phyloP scores from a whole-genome alignment of 2,888 invertebrate genomes.

The Sympetrum striolatum region DNA sequence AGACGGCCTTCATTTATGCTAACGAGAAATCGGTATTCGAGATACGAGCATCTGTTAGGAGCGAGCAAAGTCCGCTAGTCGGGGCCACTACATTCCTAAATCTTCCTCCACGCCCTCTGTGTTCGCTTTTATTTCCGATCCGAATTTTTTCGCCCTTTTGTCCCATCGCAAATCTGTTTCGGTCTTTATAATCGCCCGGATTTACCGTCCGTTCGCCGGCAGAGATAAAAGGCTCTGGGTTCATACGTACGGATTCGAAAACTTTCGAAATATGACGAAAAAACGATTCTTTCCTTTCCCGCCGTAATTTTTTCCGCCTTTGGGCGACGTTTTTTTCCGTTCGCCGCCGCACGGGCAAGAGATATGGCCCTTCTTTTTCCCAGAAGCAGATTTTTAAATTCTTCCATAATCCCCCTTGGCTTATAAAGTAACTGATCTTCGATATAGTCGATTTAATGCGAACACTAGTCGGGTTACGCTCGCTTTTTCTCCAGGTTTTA shows the following conservation, averaged over 20 bases:
- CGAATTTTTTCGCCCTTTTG: background rate
- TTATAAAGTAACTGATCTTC: background rate
- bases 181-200: conserved; percentile 2
- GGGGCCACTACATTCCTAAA: background rate
- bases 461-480: background rate
- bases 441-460: background rate
- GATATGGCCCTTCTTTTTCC: background rate
- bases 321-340: background rate
- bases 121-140: background rate
- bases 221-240: conserved; percentile 1
- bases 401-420: background rate
- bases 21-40: background rate
- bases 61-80: background rate
- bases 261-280: conserved; percentile 3
- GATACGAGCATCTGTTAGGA: background rate
- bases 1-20: background rate
- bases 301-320: conserved; percentile 11
- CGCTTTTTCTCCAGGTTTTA: background rate
- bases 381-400: background rate
- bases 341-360: background rate
- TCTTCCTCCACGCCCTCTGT: background rate
- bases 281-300: background rate
- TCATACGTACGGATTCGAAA: conserved; percentile 28
- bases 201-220: background rate
- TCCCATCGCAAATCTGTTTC: conserved; percentile 24